Evolutionary conservation across 2,113 vertebrate species (phyloP), one percentile per base, ranked within the genome.

Genomic region (Syngnathus scovelli): DNA sequence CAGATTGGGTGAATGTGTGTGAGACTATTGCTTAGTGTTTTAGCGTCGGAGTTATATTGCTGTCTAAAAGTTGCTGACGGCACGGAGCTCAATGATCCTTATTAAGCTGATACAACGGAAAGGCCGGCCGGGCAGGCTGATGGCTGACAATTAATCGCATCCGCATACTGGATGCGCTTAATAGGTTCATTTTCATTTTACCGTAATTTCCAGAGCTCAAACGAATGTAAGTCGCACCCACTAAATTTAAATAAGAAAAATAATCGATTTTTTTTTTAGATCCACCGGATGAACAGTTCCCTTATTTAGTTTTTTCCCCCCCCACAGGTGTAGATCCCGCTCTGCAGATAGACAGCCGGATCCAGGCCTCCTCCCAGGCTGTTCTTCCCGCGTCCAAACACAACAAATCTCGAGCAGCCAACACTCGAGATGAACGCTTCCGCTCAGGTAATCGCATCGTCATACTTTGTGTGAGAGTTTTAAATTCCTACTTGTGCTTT

Each of bases 381-480:
- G 67, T 82, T 0, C 78, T 88, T 49, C 75, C 83, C 0, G 81
- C 66, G 2, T 83, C 90, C 23, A 95, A 93, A 70, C 93, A 91
- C 82, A 93, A 91, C 78, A 96, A 94, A 78, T 90, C 92, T 0
- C 88, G 93, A 71, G 91, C 93, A 6, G 81, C 90, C 74, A 95
- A 92, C 77, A 91, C 94, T 0, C 90, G 95, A 87, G 96, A 98
- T 62, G 96, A 98, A 76, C 93, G 96, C 77, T 98, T 98, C 89
- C 91, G 95, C 89, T 98, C 96, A 38, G 95, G 96, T 98, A 92
- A 89, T 44, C 61, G 16, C 5, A 62, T 61, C 39, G 3, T 4
- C 18, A 5, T 19, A 7, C 39, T 23, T 86, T 41, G 73, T 36
- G 37, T 61, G 37, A 66, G 23, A 21, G 27, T 61, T 79, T 70